phyloP scores from a whole-genome alignment of 2,888 invertebrate genomes.

The Neoascia interrupta region DNA sequence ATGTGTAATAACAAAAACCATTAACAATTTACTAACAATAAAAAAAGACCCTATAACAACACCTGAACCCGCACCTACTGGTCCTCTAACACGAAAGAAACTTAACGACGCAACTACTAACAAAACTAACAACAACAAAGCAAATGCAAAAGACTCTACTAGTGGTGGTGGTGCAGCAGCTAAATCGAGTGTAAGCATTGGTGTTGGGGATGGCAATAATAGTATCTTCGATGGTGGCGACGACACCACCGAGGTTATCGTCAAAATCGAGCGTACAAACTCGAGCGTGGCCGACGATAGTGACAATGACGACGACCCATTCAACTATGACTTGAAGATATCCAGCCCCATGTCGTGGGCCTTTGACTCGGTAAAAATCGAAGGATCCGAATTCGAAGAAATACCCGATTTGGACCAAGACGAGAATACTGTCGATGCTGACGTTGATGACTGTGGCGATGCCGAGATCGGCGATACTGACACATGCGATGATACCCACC shows the following conservation, averaged over 20 bases:
- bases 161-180: too few species aligned
- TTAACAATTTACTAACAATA: slow-evolving; percentile 16
- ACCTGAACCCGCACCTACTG: slow-evolving; percentile 35
- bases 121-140: slow-evolving; percentile 55
- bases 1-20: slow-evolving; percentile 50
- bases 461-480: slow-evolving; percentile 68
- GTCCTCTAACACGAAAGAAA: slow-evolving; percentile 28
- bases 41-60: slow-evolving; percentile 44
- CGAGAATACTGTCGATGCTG: slow-evolving; percentile 74
- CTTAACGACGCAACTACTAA: slow-evolving; percentile 34
- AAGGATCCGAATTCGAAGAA: slow-evolving; percentile 78
- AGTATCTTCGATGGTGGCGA: slow-evolving; percentile 75
- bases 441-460: slow-evolving; percentile 77
- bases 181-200: slow-evolving; percentile 18
- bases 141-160: slow-evolving; percentile 24
- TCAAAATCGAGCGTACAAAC: slow-evolving; percentile 74
- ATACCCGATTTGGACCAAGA: slow-evolving; percentile 73
- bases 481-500: slow-evolving; percentile 22
- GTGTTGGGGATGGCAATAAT: slow-evolving; percentile 45
- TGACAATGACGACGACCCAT: slow-evolving; percentile 71
- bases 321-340: slow-evolving; percentile 78
- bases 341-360: slow-evolving; percentile 79
- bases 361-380: slow-evolving; percentile 78
- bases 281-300: slow-evolving; percentile 60
- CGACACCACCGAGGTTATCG: slow-evolving; percentile 77